A percentile compares a stretch with the other conserved stretches of the same genome.
These are phyloP conservation scores for Cosmia pyralina DNA, from an alignment of 2,888 invertebrate species.

Conservation along the genomic window DNA sequence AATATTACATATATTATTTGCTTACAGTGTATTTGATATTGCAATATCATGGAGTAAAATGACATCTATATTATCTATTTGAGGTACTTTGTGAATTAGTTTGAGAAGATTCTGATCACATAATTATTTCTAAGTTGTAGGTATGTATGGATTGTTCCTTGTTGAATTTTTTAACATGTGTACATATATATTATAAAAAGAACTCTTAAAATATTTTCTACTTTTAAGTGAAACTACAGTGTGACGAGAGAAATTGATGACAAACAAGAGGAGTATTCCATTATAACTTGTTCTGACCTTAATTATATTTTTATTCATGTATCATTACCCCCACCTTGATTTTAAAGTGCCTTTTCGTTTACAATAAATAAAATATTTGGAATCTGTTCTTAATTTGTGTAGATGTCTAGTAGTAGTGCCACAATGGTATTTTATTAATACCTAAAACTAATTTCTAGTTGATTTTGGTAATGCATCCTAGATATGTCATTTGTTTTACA, in stretches of 20 bases:
- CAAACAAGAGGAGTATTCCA: conserved; percentile 77
- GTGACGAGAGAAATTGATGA: conserved; percentile 87
- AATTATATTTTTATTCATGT: conserved; percentile 77
- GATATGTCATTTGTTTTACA: conserved; percentile 76
- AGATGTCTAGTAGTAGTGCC: conserved; percentile 76
- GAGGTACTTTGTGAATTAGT: conserved; percentile 55
- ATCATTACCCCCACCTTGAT: conserved; percentile 83
- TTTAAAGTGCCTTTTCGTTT: conserved; percentile 86
- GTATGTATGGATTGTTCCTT: conserved; percentile 75
- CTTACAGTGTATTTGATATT: conserved; percentile 55
- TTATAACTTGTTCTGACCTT: conserved; percentile 70
- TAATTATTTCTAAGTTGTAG: conserved; percentile 70
- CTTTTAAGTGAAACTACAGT: conserved; percentile 88
- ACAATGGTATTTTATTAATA: conserved; percentile 73
- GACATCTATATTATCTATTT: conserved; percentile 57
- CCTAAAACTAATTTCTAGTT: conserved; percentile 77
- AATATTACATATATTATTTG: conserved; percentile 51
- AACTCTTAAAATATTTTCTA: conserved; percentile 81
- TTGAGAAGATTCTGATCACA: conserved; percentile 61
- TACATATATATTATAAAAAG: conserved; percentile 83
- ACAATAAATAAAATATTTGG: conserved; percentile 73
- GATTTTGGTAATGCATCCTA: conserved; percentile 80
- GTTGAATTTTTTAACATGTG: conserved; percentile 81
- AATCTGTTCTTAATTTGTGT: conserved; percentile 76
- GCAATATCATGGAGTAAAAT: conserved; percentile 61